These are phyloP conservation scores for Melanogrammus aeglefinus DNA, from an alignment of 2,797 vertebrate genomes.

Conservation along the genomic window DNA sequence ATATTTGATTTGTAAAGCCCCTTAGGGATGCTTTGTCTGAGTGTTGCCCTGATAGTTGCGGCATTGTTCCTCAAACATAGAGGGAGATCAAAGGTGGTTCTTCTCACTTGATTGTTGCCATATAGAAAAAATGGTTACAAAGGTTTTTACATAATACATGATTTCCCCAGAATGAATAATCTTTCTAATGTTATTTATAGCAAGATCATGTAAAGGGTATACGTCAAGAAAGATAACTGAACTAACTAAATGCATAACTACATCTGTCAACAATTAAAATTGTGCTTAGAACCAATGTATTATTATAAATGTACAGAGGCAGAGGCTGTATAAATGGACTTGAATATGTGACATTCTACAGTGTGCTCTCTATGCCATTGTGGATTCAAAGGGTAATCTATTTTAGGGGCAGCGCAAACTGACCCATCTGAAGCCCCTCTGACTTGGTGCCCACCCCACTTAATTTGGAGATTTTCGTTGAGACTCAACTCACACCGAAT, in stretches of 20 bases:
- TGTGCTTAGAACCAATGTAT: background rate
- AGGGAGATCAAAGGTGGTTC: conserved; percentile 39
- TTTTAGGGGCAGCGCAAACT: conserved; percentile 4
- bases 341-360: background rate
- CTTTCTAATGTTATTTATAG: background rate
- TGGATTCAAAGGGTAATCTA: conserved; percentile 5
- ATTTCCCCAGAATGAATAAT: background rate
- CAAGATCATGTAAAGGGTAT: background rate
- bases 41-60: conserved; percentile 45
- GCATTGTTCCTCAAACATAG: conserved; percentile 44
- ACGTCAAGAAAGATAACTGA: background rate
- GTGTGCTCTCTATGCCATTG: background rate
- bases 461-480: background rate
- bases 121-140: conserved; percentile 6
- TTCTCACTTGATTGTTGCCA: conserved; percentile 16
- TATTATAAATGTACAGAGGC: background rate
- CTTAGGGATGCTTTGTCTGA: conserved; percentile 50
- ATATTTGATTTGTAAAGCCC: conserved; percentile 60
- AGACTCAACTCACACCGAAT: background rate
- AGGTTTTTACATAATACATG: conserved; percentile 2
- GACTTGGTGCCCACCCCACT: background rate
- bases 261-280: conserved; percentile 8
- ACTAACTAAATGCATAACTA: background rate
- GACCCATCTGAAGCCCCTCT: background rate
- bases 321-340: background rate